A percentile compares a stretch with the other conserved stretches of the same genome.
phyloP scores from a whole-genome alignment of 2,888 invertebrate species.

The Hemistola chrysoprasaria region DNA sequence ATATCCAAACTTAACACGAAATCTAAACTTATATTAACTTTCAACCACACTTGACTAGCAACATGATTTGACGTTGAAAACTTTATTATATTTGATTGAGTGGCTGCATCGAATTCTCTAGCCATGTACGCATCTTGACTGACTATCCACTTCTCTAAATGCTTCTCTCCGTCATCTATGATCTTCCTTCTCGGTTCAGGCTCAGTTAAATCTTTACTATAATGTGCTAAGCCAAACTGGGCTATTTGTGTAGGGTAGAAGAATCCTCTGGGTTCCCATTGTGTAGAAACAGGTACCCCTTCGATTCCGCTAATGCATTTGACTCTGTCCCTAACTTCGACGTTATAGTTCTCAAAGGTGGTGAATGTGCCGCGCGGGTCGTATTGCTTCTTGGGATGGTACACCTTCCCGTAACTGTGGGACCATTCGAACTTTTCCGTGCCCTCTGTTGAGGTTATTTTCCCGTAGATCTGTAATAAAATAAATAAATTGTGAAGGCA shows the following conservation, averaged over 20 bases:
- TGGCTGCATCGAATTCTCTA: constrained; percentile 82
- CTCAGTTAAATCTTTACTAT: constrained; percentile 96
- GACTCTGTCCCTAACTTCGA: constrained; percentile 97
- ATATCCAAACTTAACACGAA: constrained; percentile 90
- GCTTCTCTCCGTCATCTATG: constrained; percentile 89
- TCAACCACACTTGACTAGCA: constrained; percentile 86
- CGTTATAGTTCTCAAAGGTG: constrained; percentile 99
- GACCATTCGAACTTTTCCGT: constrained; percentile 96
- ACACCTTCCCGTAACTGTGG: constrained; percentile 96
- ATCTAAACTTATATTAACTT: constrained; percentile 79
- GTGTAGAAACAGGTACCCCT: constrained; percentile 97
- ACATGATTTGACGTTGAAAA: constrained; percentile 88
- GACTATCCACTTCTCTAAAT: constrained; percentile 87
- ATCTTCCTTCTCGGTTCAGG: constrained; percentile 87
- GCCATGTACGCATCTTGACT: constrained; percentile 86
- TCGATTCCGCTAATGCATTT: constrained; percentile 97
- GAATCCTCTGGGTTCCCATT: constrained; percentile 98
- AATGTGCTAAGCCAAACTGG: constrained; percentile 98
- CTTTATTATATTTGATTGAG: constrained; percentile 85
- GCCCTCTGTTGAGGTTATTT: constrained; percentile 87
- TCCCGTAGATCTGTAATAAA: constrained; percentile 91
- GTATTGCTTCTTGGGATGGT: constrained; percentile 94
- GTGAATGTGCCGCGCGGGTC: constrained; percentile 95
- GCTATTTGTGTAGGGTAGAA: constrained; percentile 99
- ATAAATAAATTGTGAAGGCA: no score